phyloP scores from a whole-genome alignment of 2,888 invertebrate species.

The Mythimna albipuncta region DNA sequence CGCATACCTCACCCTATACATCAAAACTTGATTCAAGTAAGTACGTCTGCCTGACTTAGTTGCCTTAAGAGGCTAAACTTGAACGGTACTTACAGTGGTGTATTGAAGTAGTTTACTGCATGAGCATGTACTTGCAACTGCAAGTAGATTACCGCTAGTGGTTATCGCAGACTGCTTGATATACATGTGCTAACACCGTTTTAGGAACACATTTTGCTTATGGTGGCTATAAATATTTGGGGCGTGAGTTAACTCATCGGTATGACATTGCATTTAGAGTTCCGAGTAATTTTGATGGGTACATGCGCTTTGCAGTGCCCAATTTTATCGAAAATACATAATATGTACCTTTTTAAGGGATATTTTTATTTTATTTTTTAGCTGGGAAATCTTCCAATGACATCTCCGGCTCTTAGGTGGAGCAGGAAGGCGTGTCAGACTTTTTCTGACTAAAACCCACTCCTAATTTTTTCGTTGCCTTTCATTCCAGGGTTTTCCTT shows the following conservation, averaged over 20 bases:
- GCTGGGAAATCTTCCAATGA: too few relatives aligned
- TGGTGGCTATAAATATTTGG: conserved; percentile 11
- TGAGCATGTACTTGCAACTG: conserved; percentile 33
- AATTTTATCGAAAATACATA: not conserved
- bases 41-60: conserved; percentile 40
- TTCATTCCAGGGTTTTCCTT: too few relatives aligned
- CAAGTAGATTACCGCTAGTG: conserved; percentile 49
- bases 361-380: too few relatives aligned
- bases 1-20: not conserved
- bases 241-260: not conserved
- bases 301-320: not conserved
- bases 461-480: too few relatives aligned
- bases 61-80: conserved; percentile 51
- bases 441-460: too few relatives aligned
- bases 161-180: conserved; percentile 38
- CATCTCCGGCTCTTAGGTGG: too few relatives aligned
- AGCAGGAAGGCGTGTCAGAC: too few relatives aligned
- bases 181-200: conserved; percentile 38
- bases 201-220: conserved; percentile 42
- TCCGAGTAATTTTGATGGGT: not conserved
- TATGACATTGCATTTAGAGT: not conserved
- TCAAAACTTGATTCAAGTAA: conserved; percentile 23
- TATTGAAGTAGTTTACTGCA: conserved; percentile 47
- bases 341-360: not conserved
- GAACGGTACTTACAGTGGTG: conserved; percentile 38